Conservation (phyloP, 1,140 invertebrate genomes). For the Mactra quadrangularis region DNA sequence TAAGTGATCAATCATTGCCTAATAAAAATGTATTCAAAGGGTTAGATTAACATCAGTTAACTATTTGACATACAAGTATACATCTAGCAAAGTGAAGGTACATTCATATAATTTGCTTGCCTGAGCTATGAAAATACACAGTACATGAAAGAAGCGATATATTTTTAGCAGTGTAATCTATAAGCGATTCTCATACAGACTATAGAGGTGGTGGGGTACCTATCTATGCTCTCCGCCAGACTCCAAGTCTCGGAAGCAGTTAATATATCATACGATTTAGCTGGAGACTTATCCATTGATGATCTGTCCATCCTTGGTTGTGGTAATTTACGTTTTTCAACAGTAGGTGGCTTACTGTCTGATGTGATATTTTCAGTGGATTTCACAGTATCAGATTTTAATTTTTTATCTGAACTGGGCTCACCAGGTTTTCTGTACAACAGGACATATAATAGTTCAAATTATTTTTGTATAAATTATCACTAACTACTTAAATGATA, state of each 20-base stretch:
- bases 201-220: constrained; percentile 36
- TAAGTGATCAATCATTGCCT: too few relatives aligned
- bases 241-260: constrained; percentile 58
- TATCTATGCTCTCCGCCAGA: constrained; percentile 58
- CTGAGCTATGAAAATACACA: too few relatives aligned
- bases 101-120: too few relatives aligned
- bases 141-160: too few relatives aligned
- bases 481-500: not conserved
- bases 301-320: not conserved
- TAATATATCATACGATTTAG: constrained; percentile 57
- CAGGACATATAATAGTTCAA: not conserved
- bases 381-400: constrained; percentile 12
- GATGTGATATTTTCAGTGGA: not conserved
- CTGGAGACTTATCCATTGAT: constrained; percentile 40
- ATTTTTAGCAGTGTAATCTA: too few relatives aligned
- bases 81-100: too few relatives aligned
- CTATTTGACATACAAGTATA: too few relatives aligned
- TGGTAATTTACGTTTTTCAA: constrained; percentile 47
- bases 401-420: constrained; percentile 6
- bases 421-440: constrained; percentile 7
- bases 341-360: not conserved
- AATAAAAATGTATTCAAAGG: too few relatives aligned
- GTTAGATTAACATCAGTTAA: too few relatives aligned
- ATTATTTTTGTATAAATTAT: not conserved
- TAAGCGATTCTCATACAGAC: too few relatives aligned